A percentile compares a stretch with the other conserved stretches of the same genome.
These are phyloP conservation scores for Pomacea canaliculata DNA, from an alignment of 2,888 invertebrate species.

Conservation along the genomic window DNA sequence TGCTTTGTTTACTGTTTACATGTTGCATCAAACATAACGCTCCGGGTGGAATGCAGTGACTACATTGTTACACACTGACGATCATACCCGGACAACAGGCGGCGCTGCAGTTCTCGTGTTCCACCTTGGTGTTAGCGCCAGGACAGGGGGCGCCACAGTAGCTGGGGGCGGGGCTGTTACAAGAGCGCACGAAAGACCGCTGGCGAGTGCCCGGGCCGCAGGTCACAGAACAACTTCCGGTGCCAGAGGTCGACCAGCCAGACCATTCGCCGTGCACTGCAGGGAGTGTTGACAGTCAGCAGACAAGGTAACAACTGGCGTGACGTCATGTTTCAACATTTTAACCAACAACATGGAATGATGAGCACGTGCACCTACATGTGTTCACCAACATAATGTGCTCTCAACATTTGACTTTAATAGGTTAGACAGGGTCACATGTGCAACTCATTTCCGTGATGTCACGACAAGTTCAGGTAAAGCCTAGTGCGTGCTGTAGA, in stretches of 20 bases:
- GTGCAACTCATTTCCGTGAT: no score
- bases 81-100: slow-evolving; percentile 27
- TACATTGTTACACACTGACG: no score
- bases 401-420: no score
- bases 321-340: no score
- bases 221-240: slow-evolving; percentile 17
- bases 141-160: slow-evolving; percentile 22
- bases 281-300: not conserved
- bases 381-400: no score
- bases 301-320: not conserved
- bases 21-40: not conserved
- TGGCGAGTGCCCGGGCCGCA: slow-evolving; percentile 25
- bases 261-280: slow-evolving; percentile 31
- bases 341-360: no score
- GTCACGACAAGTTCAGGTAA: no score
- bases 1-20: not conserved
- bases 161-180: slow-evolving; percentile 27
- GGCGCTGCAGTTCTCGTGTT: slow-evolving; percentile 18
- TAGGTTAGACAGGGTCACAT: no score
- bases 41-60: not conserved
- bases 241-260: slow-evolving; percentile 1
- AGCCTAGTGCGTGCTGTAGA: no score
- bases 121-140: slow-evolving; percentile 9
- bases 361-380: no score
- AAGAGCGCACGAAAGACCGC: slow-evolving; percentile 7